Evolutionary conservation across 2,888 invertebrate species (phyloP).

Genomic region (Tuta absoluta): DNA sequence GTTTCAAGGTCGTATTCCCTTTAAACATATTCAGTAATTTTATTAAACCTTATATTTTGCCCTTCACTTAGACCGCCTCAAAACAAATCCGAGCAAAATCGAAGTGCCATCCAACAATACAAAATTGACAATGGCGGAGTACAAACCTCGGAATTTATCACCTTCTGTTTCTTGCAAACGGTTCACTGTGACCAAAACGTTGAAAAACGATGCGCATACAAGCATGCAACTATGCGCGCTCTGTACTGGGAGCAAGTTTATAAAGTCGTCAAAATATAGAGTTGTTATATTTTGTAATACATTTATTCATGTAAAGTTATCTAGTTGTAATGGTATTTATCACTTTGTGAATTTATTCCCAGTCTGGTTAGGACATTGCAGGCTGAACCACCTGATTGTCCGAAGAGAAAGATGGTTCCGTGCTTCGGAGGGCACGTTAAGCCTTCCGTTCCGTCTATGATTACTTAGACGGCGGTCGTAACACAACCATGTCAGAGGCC

Average conservation of each 20-base stretch:
- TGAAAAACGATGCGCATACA: conserved; percentile 20
- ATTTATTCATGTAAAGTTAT: no score
- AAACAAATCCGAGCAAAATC: conserved; percentile 77
- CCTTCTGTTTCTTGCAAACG: conserved; percentile 62
- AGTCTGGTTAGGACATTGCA: no score
- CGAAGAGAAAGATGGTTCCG: no score
- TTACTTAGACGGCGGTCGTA: no score
- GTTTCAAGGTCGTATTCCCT: no score
- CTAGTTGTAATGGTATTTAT: no score
- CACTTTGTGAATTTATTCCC: no score
- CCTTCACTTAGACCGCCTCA: conserved; percentile 37
- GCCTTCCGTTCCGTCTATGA: no score
- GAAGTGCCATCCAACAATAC: conserved; percentile 74
- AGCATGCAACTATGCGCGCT: not conserved
- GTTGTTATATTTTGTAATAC: no score
- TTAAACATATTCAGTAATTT: not conserved
- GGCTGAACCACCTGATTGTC: no score
- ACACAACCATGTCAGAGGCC: no score
- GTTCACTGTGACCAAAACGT: conserved; percentile 24
- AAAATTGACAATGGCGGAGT: conserved; percentile 74
- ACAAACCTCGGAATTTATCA: conserved; percentile 68
- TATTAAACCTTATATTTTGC: conserved; percentile 19
- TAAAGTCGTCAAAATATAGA: not conserved
- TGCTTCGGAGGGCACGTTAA: no score
- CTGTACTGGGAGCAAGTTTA: not conserved